Conservation (phyloP, 2,888 invertebrate species). For the Ormyrus labotus region DNA sequence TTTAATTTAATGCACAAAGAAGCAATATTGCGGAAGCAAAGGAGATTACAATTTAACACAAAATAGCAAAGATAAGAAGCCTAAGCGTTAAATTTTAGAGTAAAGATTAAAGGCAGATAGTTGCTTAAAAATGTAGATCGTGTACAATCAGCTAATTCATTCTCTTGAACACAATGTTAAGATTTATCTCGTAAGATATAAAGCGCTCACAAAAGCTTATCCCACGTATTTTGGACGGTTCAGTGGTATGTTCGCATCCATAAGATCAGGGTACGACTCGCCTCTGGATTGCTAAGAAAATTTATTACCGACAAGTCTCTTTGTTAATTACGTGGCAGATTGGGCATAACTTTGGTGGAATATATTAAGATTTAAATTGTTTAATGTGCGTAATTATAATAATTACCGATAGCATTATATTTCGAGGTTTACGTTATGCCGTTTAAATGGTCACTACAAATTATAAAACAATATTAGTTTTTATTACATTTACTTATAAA, state of each 20-base stretch:
- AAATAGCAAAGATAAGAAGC: slow-evolving; percentile 22
- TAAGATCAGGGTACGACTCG: slow-evolving; percentile 38
- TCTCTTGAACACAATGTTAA: slow-evolving; percentile 71
- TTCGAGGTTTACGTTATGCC: slow-evolving; percentile 31
- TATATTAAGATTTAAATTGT: slow-evolving; percentile 52
- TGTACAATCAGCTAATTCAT: slow-evolving; percentile 71
- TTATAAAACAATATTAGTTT: slow-evolving; percentile 36
- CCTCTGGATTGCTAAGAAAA: slow-evolving; percentile 60
- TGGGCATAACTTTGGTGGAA: slow-evolving; percentile 63
- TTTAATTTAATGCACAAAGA: not conserved
- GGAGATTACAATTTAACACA: not conserved
- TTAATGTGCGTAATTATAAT: slow-evolving; percentile 51
- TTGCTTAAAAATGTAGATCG: slow-evolving; percentile 69
- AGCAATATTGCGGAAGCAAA: not conserved
- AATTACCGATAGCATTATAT: slow-evolving; percentile 54
- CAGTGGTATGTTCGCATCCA: slow-evolving; percentile 50
- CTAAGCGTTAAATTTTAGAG: slow-evolving; percentile 68
- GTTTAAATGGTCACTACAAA: slow-evolving; percentile 35
- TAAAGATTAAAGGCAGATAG: slow-evolving; percentile 63
- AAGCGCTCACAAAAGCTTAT: slow-evolving; percentile 69
- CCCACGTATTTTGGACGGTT: slow-evolving; percentile 63
- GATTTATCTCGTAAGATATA: slow-evolving; percentile 66
- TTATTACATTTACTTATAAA: slow-evolving; percentile 37
- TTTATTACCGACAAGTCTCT: slow-evolving; percentile 71
- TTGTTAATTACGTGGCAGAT: slow-evolving; percentile 69